Base-by-base conservation (phyloP, 2,113 vertebrate genomes). In the Nerophis ophidion region DNA sequence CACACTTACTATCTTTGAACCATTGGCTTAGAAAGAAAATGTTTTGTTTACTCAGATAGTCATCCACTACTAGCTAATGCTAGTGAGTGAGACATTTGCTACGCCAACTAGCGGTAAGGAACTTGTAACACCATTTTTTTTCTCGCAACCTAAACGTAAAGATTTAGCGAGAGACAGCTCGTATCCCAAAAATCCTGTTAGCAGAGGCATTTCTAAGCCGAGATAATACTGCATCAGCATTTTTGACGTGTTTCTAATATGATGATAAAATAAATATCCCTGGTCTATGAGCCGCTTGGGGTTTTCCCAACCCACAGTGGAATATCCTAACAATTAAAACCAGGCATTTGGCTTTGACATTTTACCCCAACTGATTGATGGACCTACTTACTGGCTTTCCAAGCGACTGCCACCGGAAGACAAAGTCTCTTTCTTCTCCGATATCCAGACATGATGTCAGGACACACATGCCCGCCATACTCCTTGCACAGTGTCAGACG, bases 361-460 rank as follows among this genome's bases (percentile, higher is more conserved):
- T 55, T 38, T 55, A 40, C 40, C 35, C 62, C 12, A 8, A 66
- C 16, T 45, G 40, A 15, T 33, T 53, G 56, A 19, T 58, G 60
- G 57, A 49, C 61, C 34, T 35, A 16, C 36, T 55, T 56, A 36
- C 44, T 56, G 13, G 46, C 46, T 35, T 36, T 8, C 1, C 34
- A 34, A 73, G 69, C 40, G 54, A 66, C 61, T 15, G 57, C 62
- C 52, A 17, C 4, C 42, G 48, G 15, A 51, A 57, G 19, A 61
- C 53, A 72, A 38, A 5, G 0, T 2, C 63, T 60, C 36, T 10
- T 53, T 64, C 49, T 47, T 54, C 35, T 36, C 49, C 9, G 1
- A 60, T 51, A 49, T 64, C 67, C 35, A 70, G 65, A 75, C 46
- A 6, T 40, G 7, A 45, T 8, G 56, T 63, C 63, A 61, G 62